Base-by-base conservation (phyloP, 2,797 vertebrate species). In the Pseudocheirus occidentalis region DNA sequence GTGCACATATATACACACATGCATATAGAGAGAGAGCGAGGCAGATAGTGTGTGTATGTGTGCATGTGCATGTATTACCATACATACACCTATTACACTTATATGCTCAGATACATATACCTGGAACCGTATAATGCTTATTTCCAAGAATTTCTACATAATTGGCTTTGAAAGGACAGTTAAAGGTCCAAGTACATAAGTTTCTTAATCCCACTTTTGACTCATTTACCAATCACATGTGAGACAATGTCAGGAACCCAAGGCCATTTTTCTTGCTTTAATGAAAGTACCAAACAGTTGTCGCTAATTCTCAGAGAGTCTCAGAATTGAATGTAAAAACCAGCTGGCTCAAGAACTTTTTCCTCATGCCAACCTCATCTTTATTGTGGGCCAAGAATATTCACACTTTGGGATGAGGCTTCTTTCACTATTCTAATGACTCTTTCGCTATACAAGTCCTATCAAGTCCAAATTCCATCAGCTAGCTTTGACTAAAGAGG, bases 371-470 rank as follows among this genome's bases (percentile, higher is more conserved):
- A 95, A 94, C 34, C 28, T 93, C 40, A 54, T 1, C 28, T 28
- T 46, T 1, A 31, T 21, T 46, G 27, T 55, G 59, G 24, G 21
- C 11, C 91, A 27, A 62, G 28, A 54, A 55, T 91, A 93, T 87
- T 92, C 66, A 93, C 18, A 93, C 24, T 91, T 40, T 46, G 81
- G 53, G 57, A 46, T 93, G 27, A 24, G 46, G 66, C 21, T 16
- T 53, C 54, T n/a, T 91, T 92, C 24, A 93, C 27, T 54, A 28
- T 24, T 46, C 81, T 95, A 94, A 89, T 93, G 59, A 92, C 0
- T 93, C n/a, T 90, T 95, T 94, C 91, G 91, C 97, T 81, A 95
- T 28, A 94, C 52, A 24, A 95, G 29, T 66, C 95, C 91, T 92
- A 34, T 14, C 56, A 56, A 94, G 53, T 55, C 34, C 21, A 90